A percentile compares a stretch with the other conserved stretches of the same genome.
Conservation (phyloP, 2,113 vertebrate genomes). For the Salvelinus alpinus region DNA sequence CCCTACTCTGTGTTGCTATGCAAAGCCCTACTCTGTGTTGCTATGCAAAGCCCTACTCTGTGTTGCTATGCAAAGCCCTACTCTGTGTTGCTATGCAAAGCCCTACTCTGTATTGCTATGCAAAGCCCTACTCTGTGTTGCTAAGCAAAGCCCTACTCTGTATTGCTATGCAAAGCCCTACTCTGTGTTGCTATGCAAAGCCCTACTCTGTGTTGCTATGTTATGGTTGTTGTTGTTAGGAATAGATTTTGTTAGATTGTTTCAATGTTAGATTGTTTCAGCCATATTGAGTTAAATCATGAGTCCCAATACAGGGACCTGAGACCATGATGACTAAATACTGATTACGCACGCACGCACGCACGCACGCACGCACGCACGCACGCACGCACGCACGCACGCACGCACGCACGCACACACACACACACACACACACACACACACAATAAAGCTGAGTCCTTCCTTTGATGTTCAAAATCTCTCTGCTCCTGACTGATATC, state of each 20-base stretch:
- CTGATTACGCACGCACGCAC: not conserved
- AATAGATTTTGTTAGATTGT: not conserved
- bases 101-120: not conserved
- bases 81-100: not conserved
- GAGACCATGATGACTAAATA: not conserved
- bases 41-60: not conserved
- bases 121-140: not conserved
- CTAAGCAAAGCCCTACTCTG: not conserved
- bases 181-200: not conserved
- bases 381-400: not conserved
- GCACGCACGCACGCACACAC: no score
- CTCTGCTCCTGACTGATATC: conserved; percentile 24
- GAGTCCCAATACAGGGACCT: not conserved
- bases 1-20: not conserved
- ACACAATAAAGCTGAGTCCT: conserved; percentile 6
- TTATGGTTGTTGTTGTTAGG: not conserved
- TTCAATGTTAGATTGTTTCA: not conserved
- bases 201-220: not conserved
- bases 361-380: no score
- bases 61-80: not conserved
- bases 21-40: not conserved
- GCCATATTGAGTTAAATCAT: not conserved
- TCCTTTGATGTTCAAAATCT: not conserved
- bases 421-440: no score
- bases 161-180: not conserved